Evolutionary conservation across 1,140 invertebrate species (phyloP), one percentile per base, ranked within the genome.

Genomic region (Zaprionus vittiger): DNA sequence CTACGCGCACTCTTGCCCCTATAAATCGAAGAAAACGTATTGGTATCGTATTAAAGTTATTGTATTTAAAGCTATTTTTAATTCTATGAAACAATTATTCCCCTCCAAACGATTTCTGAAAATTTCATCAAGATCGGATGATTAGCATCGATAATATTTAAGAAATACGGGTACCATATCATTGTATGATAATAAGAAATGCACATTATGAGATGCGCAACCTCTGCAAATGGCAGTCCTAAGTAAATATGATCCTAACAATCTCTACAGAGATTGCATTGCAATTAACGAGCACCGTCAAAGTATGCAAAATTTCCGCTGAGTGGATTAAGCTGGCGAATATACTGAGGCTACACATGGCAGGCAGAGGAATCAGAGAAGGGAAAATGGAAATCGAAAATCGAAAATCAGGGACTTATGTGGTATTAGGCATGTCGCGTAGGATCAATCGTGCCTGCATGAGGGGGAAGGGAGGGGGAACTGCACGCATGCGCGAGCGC

Each of bases 401-500:
- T 49, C 41, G 12, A 28, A 31, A 56, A 44, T 26, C 37, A 66
- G 64, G 64, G 20, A 57, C 57, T 59, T 52, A 52, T 20, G 20
- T 24, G 20, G 47, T 12, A 20, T 52, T 52, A 22, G 1, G 22
- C 22, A 24, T 14, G n/a, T 69, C 22, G 44, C 9, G 31, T 17
- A 71, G 55, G 73, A 76, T 76, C 68, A 72, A 65, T 64, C 52
- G 9, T 34, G 31, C 12, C 20, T 9, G 6, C 11, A 20, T 4
- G 47, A n/a, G 20, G 14, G 31, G 31, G 28, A 20, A 17, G 24
- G 20, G 12, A 5, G 34, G 20, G 52, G 38, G 20, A 6, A 85
- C 86, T 82, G 84, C 85, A 90, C 85, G 85, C 85, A 90, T 89
- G 85, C 85, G 85, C 85, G 73, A 34, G 31, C 70, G 54, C 60